Conservation (phyloP, 2,113 vertebrate species). For the Sapayoa aenigma region DNA sequence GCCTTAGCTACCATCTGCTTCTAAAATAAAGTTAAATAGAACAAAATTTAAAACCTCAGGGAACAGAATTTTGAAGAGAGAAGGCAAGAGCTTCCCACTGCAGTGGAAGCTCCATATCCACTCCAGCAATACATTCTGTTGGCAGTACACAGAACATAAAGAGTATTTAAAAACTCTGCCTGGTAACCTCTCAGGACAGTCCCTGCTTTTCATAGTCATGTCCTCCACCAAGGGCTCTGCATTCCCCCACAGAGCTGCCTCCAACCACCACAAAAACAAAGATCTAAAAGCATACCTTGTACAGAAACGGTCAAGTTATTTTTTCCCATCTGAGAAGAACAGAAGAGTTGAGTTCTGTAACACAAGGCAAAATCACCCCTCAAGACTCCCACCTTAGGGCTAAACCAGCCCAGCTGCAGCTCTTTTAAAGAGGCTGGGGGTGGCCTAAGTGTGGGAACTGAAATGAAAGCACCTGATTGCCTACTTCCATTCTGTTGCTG, state of each 20-base stretch:
- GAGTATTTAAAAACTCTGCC: background rate
- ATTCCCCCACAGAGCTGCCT: background rate
- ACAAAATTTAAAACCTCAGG: background rate
- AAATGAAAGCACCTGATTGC: background rate
- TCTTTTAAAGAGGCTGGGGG: background rate
- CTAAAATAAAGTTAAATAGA: background rate
- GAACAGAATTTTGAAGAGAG: background rate
- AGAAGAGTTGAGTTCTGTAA: background rate
- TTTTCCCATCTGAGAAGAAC: background rate
- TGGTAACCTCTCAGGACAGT: background rate
- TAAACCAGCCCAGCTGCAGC: background rate
- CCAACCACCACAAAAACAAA: background rate
- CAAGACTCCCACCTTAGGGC: too few relatives aligned
- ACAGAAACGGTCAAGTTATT: background rate
- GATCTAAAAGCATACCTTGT: background rate
- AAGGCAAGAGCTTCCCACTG: background rate
- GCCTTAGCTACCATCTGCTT: background rate
- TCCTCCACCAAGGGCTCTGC: background rate
- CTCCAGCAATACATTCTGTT: background rate
- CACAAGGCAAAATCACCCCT: background rate
- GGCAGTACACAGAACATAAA: background rate
- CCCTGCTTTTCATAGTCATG: accelerated
- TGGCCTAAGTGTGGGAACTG: too few relatives aligned
- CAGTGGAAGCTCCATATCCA: background rate
- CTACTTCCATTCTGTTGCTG: background rate